phyloP scores from a whole-genome alignment of 1,140 invertebrate species.

The Halictus rubicundus region DNA sequence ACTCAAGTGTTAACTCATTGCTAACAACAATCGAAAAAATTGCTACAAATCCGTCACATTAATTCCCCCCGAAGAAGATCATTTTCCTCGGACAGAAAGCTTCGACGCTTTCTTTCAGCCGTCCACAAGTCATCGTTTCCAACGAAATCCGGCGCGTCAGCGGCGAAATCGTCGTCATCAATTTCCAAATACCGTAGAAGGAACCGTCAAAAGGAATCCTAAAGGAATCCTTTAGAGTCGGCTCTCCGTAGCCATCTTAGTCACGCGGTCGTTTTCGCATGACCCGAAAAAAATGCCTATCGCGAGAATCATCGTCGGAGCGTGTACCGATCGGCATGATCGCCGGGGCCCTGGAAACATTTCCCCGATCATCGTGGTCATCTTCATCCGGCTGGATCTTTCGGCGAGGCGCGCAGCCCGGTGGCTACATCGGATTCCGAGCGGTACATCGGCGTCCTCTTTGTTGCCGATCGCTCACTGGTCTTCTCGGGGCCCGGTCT shows the following conservation, averaged over 20 bases:
- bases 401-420: neutral
- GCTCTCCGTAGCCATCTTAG: neutral
- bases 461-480: slow-evolving; percentile 67
- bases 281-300: neutral
- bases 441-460: slow-evolving; percentile 62
- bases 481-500: slow-evolving; percentile 38
- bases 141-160: neutral
- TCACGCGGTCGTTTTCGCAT: neutral
- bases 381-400: slow-evolving; percentile 34
- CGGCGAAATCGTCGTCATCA: slow-evolving; percentile 3
- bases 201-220: neutral
- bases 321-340: neutral
- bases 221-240: neutral
- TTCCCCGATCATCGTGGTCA: slow-evolving; percentile 27
- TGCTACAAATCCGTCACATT: too few relatives aligned
- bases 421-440: slow-evolving; percentile 55
- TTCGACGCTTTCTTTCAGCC: neutral
- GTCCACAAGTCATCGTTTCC: neutral
- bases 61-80: neutral
- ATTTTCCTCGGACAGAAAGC: neutral
- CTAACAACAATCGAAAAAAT: too few relatives aligned
- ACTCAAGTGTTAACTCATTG: too few relatives aligned
- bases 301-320: neutral
- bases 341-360: neutral
- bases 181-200: neutral